A percentile compares a stretch with the other conserved stretches of the same genome.
These are phyloP conservation scores for Pangasius macronema DNA, from an alignment of 2,797 vertebrate genomes.

Conservation along the genomic window DNA sequence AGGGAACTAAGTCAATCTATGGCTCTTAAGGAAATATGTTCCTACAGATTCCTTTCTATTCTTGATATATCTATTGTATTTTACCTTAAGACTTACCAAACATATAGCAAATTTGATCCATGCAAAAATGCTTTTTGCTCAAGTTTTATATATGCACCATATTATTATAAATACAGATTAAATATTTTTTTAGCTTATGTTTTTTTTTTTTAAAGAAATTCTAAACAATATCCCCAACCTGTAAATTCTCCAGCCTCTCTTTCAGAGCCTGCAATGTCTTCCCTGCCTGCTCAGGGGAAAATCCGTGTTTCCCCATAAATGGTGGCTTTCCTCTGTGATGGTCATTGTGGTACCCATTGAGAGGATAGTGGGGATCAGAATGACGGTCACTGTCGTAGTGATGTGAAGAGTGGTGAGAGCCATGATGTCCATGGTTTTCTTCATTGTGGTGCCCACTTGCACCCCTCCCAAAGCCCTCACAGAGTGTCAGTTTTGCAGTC, in stretches of 20 bases:
- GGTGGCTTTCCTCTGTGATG: constrained; percentile 65
- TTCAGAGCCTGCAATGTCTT: constrained; percentile 80
- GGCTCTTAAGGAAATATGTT: not conserved
- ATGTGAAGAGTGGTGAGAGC: constrained; percentile 50
- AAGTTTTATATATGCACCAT: not conserved
- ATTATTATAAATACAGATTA: not conserved
- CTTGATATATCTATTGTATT: not conserved
- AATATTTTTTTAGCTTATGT: not conserved
- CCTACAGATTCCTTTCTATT: not conserved
- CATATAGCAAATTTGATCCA: not conserved
- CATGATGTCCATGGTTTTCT: constrained; percentile 61
- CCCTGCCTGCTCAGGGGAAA: constrained; percentile 76
- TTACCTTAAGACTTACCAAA: not conserved
- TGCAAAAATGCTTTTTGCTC: not conserved
- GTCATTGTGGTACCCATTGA: constrained; percentile 56
- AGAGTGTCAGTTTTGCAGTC: constrained; percentile 80
- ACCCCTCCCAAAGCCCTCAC: constrained; percentile 73
- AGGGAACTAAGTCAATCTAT: not conserved
- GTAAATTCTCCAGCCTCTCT: constrained; percentile 79
- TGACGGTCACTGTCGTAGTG: constrained; percentile 63
- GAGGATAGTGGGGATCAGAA: constrained; percentile 64
- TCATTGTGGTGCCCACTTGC: constrained; percentile 63
- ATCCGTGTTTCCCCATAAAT: constrained; percentile 63
- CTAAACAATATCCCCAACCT: constrained; percentile 67
- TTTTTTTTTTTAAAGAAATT: not conserved